These are phyloP conservation scores for Carollia perspicillata DNA, from an alignment of 2,113 vertebrate species.

Conservation along the genomic window DNA sequence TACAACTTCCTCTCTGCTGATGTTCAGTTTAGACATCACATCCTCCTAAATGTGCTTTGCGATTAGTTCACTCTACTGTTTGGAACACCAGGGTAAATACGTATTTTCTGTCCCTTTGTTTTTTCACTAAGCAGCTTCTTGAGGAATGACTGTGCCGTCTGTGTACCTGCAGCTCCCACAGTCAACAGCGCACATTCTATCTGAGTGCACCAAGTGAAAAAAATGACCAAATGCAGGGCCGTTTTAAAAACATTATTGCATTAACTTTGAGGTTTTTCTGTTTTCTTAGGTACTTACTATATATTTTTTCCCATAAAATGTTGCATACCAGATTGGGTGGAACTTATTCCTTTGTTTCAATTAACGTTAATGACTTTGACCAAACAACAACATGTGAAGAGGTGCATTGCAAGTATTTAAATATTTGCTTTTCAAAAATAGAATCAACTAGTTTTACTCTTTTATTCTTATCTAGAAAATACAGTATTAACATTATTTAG, in stretches of 20 bases:
- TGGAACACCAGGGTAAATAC: not conserved
- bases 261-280: not conserved
- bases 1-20: not conserved
- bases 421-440: conserved; percentile 23
- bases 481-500: not conserved
- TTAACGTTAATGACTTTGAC: conserved; percentile 18
- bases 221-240: not conserved
- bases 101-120: not conserved
- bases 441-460: not conserved
- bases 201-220: not conserved
- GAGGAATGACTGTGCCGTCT: not conserved
- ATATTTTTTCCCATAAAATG: not conserved
- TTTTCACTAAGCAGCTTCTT: not conserved
- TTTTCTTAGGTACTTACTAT: not conserved
- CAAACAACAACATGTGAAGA: not conserved
- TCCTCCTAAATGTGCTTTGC: not conserved
- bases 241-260: not conserved
- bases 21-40: not conserved
- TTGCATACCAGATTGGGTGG: not conserved
- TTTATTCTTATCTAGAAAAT: conserved; percentile 13
- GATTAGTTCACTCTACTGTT: not conserved
- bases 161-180: not conserved
- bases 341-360: not conserved
- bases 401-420: conserved; percentile 24
- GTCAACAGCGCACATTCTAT: not conserved